These are phyloP conservation scores for Meloe dianella DNA, from an alignment of 2,888 invertebrate genomes.

Conservation along the genomic window DNA sequence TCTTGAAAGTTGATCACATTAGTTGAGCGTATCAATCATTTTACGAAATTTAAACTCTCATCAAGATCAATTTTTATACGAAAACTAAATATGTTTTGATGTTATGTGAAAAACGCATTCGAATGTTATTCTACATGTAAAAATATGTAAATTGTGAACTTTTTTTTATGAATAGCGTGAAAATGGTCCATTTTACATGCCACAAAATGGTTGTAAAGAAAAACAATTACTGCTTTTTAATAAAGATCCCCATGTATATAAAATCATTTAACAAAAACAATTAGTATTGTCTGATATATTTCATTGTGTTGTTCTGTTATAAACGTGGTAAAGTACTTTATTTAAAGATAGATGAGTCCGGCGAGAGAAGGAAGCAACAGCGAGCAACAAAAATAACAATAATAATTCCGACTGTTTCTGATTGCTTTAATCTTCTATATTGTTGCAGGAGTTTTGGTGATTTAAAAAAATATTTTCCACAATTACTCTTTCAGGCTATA, in stretches of 20 bases:
- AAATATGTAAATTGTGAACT: background rate
- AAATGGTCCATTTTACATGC: background rate
- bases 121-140: background rate
- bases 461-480: background rate
- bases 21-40: background rate
- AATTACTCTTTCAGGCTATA: background rate
- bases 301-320: background rate
- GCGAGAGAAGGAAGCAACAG: background rate
- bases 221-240: no score
- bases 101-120: background rate
- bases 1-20: background rate
- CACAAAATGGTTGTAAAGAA: background rate
- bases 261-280: background rate
- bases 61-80: background rate
- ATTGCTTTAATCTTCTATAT: background rate
- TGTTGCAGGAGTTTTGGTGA: background rate
- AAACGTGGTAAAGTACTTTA: background rate
- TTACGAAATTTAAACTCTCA: background rate
- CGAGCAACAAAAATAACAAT: background rate
- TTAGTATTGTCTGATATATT: background rate
- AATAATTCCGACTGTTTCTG: background rate
- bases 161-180: background rate
- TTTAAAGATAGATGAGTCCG: background rate
- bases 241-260: no score
- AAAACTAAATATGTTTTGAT: background rate